These are phyloP conservation scores for Canis aureus DNA, from an alignment of 2,113 vertebrate species.

Conservation along the genomic window DNA sequence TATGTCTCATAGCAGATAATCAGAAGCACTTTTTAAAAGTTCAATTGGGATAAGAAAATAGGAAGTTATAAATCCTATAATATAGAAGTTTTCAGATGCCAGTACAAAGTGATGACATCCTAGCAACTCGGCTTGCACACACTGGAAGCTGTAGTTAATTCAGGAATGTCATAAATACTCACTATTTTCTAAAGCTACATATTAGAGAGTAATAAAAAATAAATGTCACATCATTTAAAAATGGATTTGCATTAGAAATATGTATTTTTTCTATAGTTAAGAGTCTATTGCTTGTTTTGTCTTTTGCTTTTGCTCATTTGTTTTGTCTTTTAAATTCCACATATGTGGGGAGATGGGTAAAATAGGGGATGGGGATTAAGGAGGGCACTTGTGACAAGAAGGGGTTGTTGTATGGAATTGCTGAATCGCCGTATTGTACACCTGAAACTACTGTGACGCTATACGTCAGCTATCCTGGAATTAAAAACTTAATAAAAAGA, in stretches of 20 bases:
- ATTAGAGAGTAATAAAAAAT: slow-evolving; percentile 57
- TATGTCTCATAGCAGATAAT: slow-evolving; percentile 66
- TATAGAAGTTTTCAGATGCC: slow-evolving; percentile 77
- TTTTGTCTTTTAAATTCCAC: neutral
- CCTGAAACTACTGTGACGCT: neutral
- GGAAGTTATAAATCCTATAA: slow-evolving; percentile 68
- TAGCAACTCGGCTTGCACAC: slow-evolving; percentile 80
- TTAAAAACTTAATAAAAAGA: neutral
- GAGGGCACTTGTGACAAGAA: neutral
- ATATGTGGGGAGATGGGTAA: neutral
- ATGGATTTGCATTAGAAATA: slow-evolving; percentile 68
- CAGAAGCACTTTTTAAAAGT: slow-evolving; percentile 68
- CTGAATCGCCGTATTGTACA: neutral
- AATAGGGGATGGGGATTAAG: neutral
- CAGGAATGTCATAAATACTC: slow-evolving; percentile 77
- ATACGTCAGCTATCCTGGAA: neutral
- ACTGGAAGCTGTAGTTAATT: slow-evolving; percentile 80
- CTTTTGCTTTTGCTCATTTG: neutral
- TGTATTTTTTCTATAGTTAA: neutral
- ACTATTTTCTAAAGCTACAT: slow-evolving; percentile 78
- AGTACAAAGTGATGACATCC: slow-evolving; percentile 75
- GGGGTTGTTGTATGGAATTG: neutral
- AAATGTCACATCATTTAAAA: slow-evolving; percentile 54
- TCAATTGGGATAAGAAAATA: slow-evolving; percentile 73
- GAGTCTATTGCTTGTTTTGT: neutral